Conservation (phyloP, 2,888 invertebrate genomes). For the Andrena camellia region DNA sequence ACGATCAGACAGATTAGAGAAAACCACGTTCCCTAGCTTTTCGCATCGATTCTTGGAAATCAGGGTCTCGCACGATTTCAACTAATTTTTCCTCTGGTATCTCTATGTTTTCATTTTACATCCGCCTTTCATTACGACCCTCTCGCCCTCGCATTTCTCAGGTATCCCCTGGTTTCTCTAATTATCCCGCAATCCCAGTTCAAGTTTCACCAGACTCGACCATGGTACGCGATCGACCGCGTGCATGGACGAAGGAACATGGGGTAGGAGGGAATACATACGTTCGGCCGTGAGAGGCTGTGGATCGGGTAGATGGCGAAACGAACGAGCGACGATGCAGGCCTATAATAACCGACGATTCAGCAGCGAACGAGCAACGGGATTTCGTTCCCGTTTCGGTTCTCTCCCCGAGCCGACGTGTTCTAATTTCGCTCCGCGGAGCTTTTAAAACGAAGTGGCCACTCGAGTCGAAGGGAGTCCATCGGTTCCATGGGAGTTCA, state of each 20-base stretch:
- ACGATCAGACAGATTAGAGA: too few species aligned
- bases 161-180: too few species aligned
- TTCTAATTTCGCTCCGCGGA: slow-evolving; percentile 60
- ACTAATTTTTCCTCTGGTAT: too few species aligned
- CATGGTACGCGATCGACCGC: neutral
- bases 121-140: too few species aligned
- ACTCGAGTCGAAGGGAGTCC: slow-evolving; percentile 52
- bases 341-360: slow-evolving; percentile 49
- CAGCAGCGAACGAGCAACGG: slow-evolving; percentile 41
- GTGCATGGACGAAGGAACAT: neutral
- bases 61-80: too few species aligned
- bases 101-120: too few species aligned
- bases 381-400: slow-evolving; percentile 31
- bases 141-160: too few species aligned
- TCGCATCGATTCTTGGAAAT: too few species aligned
- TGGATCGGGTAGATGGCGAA: neutral
- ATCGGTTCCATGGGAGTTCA: slow-evolving; percentile 63
- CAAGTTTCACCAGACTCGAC: neutral
- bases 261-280: neutral
- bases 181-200: too few species aligned
- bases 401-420: slow-evolving; percentile 22
- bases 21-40: too few species aligned
- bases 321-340: slow-evolving; percentile 26
- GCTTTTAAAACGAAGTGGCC: slow-evolving; percentile 65
- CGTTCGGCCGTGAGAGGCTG: neutral